Base-by-base conservation (phyloP, 2,113 vertebrate species). In the Pyrgilauda ruficollis region DNA sequence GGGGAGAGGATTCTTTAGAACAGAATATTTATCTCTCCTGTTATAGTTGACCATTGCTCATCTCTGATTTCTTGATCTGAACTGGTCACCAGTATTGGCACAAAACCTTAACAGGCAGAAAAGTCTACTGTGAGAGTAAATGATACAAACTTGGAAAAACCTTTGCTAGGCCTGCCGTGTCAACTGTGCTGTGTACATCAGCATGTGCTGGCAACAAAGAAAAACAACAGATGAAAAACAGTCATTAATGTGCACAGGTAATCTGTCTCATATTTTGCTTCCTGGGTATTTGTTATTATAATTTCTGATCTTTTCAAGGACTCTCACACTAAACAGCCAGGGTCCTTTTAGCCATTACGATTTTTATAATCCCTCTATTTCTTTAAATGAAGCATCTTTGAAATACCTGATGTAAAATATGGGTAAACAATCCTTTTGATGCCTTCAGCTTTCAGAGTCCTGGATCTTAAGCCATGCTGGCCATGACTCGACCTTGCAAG, bases 381-480 rank as follows among this genome's bases (percentile, higher is more conserved):
- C 35, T 74, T 31, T 23, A 30, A 50, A 83, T 1, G 3, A 85
- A 69, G 3, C 31, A 59, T 30, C n/a, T 56, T 53, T 47, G 52
- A 93, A 78, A 81, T 30, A 27, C 7, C 9, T 3, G 13, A n/a
- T n/a, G 47, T 27, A 58, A 91, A 90, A 62, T 50, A 3, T 58
- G 69, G 30, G 23, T 47, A 43, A 85, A 55, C 10, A 43, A 13
- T 39, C 1, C 0, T 37, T 21, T 55, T 6, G 2, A 0, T 18
- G 28, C 33, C 8, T 78, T 69, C 73, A 79, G 23, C 39, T 79
- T 83, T 39, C 30, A 41, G 30, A 62, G 26, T 39, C 59, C 74
- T 43, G 82, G 72, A 83, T 55, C 39, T 35, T 72, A 43, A 94
- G 44, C 85, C 50, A 5, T 26, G 30, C 20, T 82, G 44, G 53